Evolutionary conservation across 2,888 invertebrate species (phyloP).

Genomic region (Clanis bilineata): DNA sequence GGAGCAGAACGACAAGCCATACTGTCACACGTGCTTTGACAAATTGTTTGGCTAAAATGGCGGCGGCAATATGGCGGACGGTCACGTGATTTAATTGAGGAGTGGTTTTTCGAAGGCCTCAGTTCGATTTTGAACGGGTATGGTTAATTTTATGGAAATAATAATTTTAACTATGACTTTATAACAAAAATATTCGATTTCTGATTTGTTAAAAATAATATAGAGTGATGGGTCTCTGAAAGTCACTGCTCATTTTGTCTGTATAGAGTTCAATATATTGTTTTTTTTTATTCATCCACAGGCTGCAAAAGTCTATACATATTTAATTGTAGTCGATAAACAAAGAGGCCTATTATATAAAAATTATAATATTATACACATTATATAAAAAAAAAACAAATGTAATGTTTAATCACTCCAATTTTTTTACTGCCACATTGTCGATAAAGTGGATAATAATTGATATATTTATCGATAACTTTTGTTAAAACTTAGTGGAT

Average conservation of each 20-base stretch:
- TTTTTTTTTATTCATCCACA: background rate
- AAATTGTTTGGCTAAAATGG: constrained; percentile 92
- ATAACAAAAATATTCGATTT: too few relatives aligned
- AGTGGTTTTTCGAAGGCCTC: too few relatives aligned
- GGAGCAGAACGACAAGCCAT: constrained; percentile 99
- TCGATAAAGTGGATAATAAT: background rate
- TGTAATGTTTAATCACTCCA: background rate
- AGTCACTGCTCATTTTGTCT: too few relatives aligned
- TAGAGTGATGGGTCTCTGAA: too few relatives aligned
- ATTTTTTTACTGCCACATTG: background rate
- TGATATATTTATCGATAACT: background rate
- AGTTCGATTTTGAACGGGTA: too few relatives aligned
- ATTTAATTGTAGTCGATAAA: background rate
- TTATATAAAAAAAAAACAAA: background rate
- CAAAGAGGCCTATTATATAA: background rate
- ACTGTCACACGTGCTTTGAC: constrained; percentile 98
- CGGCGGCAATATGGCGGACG: constrained; percentile 22
- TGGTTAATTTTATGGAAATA: too few relatives aligned
- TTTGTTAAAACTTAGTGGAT: background rate
- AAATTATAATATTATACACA: too few relatives aligned
- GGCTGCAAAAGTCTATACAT: background rate
- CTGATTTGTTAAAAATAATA: too few relatives aligned
- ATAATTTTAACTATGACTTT: too few relatives aligned
- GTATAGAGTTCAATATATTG: background rate
- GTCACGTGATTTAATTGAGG: background rate